These are phyloP conservation scores for Bemisia tabaci DNA, from an alignment of 1,140 invertebrate genomes.

Conservation along the genomic window DNA sequence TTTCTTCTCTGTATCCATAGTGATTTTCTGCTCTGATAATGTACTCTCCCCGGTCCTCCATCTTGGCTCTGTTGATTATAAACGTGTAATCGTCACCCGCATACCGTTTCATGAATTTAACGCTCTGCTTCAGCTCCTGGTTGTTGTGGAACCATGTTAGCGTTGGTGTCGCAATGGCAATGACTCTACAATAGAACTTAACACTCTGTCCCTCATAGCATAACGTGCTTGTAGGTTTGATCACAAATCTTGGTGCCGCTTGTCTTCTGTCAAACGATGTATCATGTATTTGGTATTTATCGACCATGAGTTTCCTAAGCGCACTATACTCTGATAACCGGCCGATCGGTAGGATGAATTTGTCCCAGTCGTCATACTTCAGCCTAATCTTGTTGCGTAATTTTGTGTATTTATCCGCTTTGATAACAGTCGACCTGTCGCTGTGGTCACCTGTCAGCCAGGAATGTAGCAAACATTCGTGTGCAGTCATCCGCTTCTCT, in stretches of 20 bases:
- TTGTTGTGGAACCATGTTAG: conserved; percentile 93
- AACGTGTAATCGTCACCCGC: conserved; percentile 92
- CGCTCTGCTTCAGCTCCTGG: conserved; percentile 86
- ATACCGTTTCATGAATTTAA: conserved; percentile 99
- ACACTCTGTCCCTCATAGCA: conserved; percentile 94
- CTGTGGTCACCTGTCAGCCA: conserved; percentile 83
- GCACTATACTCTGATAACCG: conserved; percentile 93
- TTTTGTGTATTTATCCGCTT: conserved; percentile 64
- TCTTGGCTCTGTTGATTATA: conserved; percentile 87
- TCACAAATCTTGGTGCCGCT: conserved; percentile 94
- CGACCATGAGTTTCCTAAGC: conserved; percentile 87
- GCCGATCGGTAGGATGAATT: conserved; percentile 86
- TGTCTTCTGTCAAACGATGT: conserved; percentile 91
- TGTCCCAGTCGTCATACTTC: conserved; percentile 82
- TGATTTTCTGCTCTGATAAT: conserved; percentile 94
- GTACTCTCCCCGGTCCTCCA: conserved; percentile 93
- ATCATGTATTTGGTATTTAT: conserved; percentile 94
- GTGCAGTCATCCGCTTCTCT: conserved; percentile 95
- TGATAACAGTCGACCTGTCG: conserved; percentile 57
- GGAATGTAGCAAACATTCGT: conserved; percentile 88
- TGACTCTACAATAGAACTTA: conserved; percentile 92
- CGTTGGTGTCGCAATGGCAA: conserved; percentile 85
- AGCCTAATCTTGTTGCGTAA: conserved; percentile 75
- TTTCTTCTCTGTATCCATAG: conserved; percentile 91
- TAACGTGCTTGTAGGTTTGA: conserved; percentile 86